Base-by-base conservation (phyloP, 1,140 invertebrate species). In the Conopomorpha cramerella region DNA sequence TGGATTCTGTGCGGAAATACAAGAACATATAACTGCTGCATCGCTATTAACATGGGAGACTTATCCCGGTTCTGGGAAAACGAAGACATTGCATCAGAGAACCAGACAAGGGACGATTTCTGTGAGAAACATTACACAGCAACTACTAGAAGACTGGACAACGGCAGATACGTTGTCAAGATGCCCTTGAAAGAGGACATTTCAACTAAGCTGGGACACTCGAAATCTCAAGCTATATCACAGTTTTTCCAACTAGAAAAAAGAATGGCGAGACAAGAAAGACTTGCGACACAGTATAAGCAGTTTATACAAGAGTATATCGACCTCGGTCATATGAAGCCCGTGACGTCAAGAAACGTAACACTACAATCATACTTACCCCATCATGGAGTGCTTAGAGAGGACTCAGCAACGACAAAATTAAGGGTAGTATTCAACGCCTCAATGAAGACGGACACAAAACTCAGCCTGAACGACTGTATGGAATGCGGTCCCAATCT, bases 1-100 rank as follows among this genome's bases (percentile, higher is more conserved):
- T 49, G 43, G 46, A 16, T 51, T 15, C 27, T 55, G 8, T 46
- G 41, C 3, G 51, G 49, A 1, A 8, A 19, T 13, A 13, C 28
- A 1, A 30, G 18, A 38, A 25, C 31, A 2, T 25, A 17, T 19
- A 31, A 38, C 12, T 25, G 31, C 13, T 18, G 15, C 25, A 12
- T 16, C 4, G 2, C n/a, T 12, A 15, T 17, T 23, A 16, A 30
- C 16, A 18, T 38, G 2, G n/a, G 16, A 16, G 16, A 38, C 2
- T 16, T 38, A 2, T 17, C 28, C 8, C 13, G n/a, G 18, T 39
- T 34, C 15, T 39, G 38, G 38, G 38, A 39, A 16, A 6, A n/a
- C 2, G 36, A 38, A 33, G 36, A 38, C 14, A 38, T 38, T 30
- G 8, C 16, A n/a, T 16, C 18, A 29, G 2, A 17, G 2, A 10